A percentile compares a stretch with the other conserved stretches of the same genome.
These are phyloP conservation scores for Valencia hispanica DNA, from an alignment of 2,797 vertebrate species.

Conservation along the genomic window DNA sequence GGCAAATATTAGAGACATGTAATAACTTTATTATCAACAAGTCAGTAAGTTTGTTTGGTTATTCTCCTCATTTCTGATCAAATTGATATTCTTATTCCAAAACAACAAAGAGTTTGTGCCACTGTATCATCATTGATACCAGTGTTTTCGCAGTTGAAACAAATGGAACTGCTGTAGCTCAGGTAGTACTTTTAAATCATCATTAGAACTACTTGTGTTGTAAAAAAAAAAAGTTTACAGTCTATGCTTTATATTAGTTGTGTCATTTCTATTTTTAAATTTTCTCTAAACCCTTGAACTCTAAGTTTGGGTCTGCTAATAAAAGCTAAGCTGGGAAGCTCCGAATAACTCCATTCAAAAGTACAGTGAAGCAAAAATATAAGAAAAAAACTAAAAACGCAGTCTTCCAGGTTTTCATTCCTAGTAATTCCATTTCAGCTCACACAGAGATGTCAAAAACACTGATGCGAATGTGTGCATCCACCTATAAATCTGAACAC, in stretches of 20 bases:
- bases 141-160: not conserved
- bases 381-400: slow-evolving; percentile 6
- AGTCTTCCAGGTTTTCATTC: slow-evolving; percentile 29
- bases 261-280: not conserved
- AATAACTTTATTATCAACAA: not conserved
- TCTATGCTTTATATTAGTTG: no score
- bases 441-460: slow-evolving; percentile 22
- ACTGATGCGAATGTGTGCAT: slow-evolving; percentile 37
- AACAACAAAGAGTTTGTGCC: no score
- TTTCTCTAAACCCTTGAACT: not conserved
- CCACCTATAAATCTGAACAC: slow-evolving; percentile 29
- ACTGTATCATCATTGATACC: no score
- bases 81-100: no score
- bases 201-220: not conserved
- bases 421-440: slow-evolving; percentile 24
- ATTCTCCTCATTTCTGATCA: no score
- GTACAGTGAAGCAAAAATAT: not conserved
- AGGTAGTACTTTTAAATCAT: not conserved
- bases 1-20: not conserved
- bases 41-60: not conserved
- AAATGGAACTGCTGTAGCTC: not conserved
- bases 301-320: slow-evolving; percentile 7
- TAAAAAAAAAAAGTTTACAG: not conserved
- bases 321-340: slow-evolving; percentile 13
- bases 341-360: slow-evolving; percentile 8